These are phyloP conservation scores for Brachyalestes nurse DNA, from an alignment of 2,797 vertebrate species.

Conservation along the genomic window DNA sequence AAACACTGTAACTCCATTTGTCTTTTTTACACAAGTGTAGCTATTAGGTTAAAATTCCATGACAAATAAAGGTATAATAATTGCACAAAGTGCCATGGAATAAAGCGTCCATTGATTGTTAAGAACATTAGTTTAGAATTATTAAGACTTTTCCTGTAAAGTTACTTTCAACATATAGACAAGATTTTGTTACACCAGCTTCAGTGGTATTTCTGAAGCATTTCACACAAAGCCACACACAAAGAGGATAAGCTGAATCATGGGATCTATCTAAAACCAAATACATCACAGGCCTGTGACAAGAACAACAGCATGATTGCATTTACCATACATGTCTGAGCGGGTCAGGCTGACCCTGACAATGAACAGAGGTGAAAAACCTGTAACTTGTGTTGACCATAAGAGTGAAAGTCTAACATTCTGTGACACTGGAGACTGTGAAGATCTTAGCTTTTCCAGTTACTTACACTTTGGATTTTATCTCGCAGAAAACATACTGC, in stretches of 20 bases:
- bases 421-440: background rate
- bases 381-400: background rate
- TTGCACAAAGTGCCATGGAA: too few relatives aligned
- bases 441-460: background rate
- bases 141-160: too few relatives aligned
- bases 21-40: too few relatives aligned
- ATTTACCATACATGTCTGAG: conserved; percentile 1
- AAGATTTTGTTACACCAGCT: too few relatives aligned
- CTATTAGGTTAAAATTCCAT: too few relatives aligned
- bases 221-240: background rate
- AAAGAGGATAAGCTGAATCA: conserved; percentile 23
- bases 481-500: background rate
- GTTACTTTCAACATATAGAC: too few relatives aligned
- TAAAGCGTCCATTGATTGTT: too few relatives aligned
- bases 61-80: too few relatives aligned
- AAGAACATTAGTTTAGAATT: too few relatives aligned
- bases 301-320: conserved; percentile 14
- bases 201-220: background rate
- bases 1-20: too few relatives aligned
- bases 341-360: background rate
- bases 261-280: background rate
- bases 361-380: background rate
- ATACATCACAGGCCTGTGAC: background rate
- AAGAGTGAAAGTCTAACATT: background rate
- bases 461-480: background rate